Evolutionary conservation across 2,888 invertebrate genomes (phyloP).

Genomic region (Carabus problematicus): DNA sequence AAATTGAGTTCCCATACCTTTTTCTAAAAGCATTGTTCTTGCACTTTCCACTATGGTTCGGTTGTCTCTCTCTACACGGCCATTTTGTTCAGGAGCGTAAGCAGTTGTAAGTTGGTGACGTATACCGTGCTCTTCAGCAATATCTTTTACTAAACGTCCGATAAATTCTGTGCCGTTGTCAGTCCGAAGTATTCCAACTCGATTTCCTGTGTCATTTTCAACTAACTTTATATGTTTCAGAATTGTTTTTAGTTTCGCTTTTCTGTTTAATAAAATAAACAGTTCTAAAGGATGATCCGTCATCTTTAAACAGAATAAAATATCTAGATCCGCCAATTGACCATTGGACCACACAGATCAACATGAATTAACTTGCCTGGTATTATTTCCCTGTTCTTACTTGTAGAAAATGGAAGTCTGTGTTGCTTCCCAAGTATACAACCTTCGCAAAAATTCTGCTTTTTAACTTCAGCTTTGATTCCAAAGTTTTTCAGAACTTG

Average conservation of each 20-base stretch:
- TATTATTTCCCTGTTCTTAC: slow-evolving; percentile 43
- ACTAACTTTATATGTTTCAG: too few relatives aligned
- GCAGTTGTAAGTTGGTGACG: slow-evolving; percentile 49
- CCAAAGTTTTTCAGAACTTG: slow-evolving; percentile 35
- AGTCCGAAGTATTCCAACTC: slow-evolving; percentile 28
- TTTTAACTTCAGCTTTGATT: slow-evolving; percentile 13
- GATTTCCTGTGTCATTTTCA: too few relatives aligned
- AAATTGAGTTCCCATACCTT: neutral
- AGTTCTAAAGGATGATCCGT: slow-evolving; percentile 47
- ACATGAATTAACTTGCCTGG: slow-evolving; percentile 47
- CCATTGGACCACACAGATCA: slow-evolving; percentile 10
- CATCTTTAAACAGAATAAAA: slow-evolving; percentile 49
- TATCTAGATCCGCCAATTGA: slow-evolving; percentile 48
- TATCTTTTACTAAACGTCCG: slow-evolving; percentile 45
- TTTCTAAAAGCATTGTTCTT: slow-evolving; percentile 28
- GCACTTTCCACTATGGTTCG: slow-evolving; percentile 28
- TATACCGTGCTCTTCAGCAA: slow-evolving; percentile 46
- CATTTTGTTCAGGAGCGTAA: slow-evolving; percentile 52
- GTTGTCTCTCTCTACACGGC: slow-evolving; percentile 31
- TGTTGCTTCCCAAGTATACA: slow-evolving; percentile 46
- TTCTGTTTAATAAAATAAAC: too few relatives aligned
- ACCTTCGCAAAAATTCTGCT: slow-evolving; percentile 45
- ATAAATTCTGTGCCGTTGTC: slow-evolving; percentile 49
- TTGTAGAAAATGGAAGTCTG: slow-evolving; percentile 35
- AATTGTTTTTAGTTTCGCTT: too few relatives aligned